phyloP scores from a whole-genome alignment of 2,888 invertebrate genomes.

The Charanyca ferruginea region DNA sequence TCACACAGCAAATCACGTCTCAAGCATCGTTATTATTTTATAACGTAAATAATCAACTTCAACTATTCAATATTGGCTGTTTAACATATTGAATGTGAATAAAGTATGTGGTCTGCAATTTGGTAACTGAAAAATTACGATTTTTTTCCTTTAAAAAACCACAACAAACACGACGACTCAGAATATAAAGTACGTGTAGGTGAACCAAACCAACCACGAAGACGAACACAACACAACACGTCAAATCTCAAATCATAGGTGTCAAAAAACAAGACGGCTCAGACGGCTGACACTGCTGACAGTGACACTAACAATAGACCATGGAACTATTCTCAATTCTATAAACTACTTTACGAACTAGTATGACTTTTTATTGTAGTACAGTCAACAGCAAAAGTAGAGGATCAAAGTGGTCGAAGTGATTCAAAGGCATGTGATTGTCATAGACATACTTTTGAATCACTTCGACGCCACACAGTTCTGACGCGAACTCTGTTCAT shows the following conservation, averaged over 20 bases:
- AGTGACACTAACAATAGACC: no score
- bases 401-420: no score
- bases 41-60: conserved; percentile 14
- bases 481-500: no score
- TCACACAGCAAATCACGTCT: conserved; percentile 23
- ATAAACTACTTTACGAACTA: no score
- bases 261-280: conserved; percentile 58
- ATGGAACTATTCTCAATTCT: not conserved
- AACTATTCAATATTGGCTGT: not conserved
- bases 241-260: no score
- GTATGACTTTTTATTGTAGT: no score
- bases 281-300: conserved; percentile 13
- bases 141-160: conserved; percentile 47
- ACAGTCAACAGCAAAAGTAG: no score
- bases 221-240: conserved; percentile 49
- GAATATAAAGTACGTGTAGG: conserved; percentile 26
- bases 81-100: conserved; percentile 45
- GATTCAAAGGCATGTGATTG: no score
- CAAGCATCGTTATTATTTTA: conserved; percentile 4
- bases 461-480: no score
- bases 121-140: conserved; percentile 55
- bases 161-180: conserved; percentile 66
- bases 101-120: conserved; percentile 46
- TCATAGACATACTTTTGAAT: no score
- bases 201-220: no score